A percentile compares a stretch with the other conserved stretches of the same genome.
Evolutionary conservation across 2,888 invertebrate species (phyloP).

Genomic region (Acrobasis suavella): DNA sequence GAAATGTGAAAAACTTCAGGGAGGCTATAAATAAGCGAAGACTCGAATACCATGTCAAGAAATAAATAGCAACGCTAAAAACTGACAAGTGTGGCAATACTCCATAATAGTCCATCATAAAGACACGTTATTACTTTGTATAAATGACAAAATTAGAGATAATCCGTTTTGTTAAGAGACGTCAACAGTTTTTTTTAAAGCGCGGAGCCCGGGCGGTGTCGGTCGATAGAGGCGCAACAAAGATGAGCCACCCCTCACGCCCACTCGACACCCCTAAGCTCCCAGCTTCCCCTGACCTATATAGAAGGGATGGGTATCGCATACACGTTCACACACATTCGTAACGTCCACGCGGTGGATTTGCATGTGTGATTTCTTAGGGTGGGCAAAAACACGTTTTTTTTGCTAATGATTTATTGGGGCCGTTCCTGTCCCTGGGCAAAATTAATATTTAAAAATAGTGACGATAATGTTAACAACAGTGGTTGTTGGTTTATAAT

Average conservation of each 20-base stretch:
- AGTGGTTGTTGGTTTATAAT: no score
- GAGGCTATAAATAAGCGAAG: no score
- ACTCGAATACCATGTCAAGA: no score
- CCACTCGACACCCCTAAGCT: constrained; percentile 37
- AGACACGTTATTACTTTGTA: no score
- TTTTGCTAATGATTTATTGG: no score
- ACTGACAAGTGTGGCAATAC: no score
- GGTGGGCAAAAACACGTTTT: neutral
- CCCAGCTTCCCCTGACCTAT: constrained; percentile 69
- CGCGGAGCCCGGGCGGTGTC: constrained; percentile 25
- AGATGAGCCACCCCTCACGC: constrained; percentile 58
- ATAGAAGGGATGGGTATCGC: constrained; percentile 56
- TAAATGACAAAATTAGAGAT: neutral
- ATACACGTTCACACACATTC: constrained; percentile 36
- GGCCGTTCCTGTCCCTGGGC: no score
- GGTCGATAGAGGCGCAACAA: constrained; percentile 64
- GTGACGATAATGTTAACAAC: no score
- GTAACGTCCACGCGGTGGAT: neutral
- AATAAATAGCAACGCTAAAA: no score
- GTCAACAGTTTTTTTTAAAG: constrained; percentile 26
- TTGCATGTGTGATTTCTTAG: neutral
- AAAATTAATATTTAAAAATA: no score
- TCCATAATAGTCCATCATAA: no score
- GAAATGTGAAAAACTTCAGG: no score
- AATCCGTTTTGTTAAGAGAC: constrained; percentile 24